Percentiles rank a stretch among this genome's conserved stretches.
Conservation (phyloP, 2,113 vertebrate genomes). For the Megaceryle maxima region DNA sequence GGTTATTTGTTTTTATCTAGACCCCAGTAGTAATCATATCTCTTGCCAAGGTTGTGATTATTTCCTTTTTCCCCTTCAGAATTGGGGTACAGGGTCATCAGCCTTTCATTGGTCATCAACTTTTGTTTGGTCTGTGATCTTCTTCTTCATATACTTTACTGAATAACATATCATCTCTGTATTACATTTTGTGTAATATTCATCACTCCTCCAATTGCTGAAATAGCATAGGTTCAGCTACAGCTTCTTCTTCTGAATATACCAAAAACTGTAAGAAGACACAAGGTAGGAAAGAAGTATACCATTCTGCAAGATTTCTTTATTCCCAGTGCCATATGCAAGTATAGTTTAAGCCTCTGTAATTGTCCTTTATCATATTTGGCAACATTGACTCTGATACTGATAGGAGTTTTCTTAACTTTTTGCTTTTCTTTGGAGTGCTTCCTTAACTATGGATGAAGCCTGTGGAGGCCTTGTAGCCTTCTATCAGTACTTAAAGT, state of each 20-base stretch:
- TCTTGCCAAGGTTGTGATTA: not conserved
- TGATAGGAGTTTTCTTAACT: not conserved
- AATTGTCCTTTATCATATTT: not conserved
- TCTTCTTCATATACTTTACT: not conserved
- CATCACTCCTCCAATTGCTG: not conserved
- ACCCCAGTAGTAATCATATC: not conserved
- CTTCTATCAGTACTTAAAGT: not conserved
- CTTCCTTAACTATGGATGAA: not conserved
- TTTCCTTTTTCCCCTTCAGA: not conserved
- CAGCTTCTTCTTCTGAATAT: not conserved
- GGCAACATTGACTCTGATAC: not conserved
- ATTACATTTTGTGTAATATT: not conserved
- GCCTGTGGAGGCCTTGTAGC: too few relatives aligned
- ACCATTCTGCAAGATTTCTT: not conserved
- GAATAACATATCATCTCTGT: not conserved
- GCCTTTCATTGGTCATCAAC: not conserved
- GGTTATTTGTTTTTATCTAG: not conserved
- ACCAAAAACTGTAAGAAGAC: not conserved
- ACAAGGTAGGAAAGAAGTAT: not conserved
- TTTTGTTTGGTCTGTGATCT: not conserved
- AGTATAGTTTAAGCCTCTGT: not conserved
- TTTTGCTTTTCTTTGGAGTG: not conserved
- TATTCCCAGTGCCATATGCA: not conserved
- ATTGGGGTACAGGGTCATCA: accelerated
- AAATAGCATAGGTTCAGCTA: not conserved